Conservation (phyloP, 2,113 vertebrate species). For the Passer montanus region DNA sequence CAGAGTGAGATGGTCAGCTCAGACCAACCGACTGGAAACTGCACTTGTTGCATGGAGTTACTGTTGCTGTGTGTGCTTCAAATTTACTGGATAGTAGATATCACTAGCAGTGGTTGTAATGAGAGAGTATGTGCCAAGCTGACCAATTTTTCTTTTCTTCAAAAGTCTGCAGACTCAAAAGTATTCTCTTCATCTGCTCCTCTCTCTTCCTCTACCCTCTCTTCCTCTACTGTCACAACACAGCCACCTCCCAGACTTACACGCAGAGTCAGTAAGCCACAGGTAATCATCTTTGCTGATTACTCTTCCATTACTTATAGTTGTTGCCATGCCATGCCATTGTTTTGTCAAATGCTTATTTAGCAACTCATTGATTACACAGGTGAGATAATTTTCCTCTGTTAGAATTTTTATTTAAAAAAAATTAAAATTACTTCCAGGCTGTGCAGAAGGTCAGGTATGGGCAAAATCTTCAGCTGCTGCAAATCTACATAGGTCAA, state of each 20-base stretch:
- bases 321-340: not conserved
- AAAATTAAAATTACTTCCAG: not conserved
- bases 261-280: conserved; percentile 64
- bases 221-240: conserved; percentile 70
- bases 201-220: conserved; percentile 66
- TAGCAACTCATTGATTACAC: not conserved
- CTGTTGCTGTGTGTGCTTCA: conserved; percentile 39
- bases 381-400: not conserved
- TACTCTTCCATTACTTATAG: conserved; percentile 8
- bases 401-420: not conserved
- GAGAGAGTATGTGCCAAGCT: conserved; percentile 26
- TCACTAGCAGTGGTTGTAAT: not conserved
- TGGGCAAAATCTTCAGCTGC: not conserved
- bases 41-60: conserved; percentile 50
- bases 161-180: conserved; percentile 69
- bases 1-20: not conserved
- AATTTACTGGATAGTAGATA: not conserved
- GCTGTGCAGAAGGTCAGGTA: not conserved
- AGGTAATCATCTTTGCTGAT: conserved; percentile 67
- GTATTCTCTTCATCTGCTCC: conserved; percentile 62
- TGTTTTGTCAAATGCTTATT: conserved; percentile 1
- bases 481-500: not conserved
- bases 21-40: not conserved
- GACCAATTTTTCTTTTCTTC: conserved; percentile 67
- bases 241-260: conserved; percentile 69